Evolutionary conservation across 2,113 vertebrate genomes (phyloP).

Genomic region (Xerus inauris): DNA sequence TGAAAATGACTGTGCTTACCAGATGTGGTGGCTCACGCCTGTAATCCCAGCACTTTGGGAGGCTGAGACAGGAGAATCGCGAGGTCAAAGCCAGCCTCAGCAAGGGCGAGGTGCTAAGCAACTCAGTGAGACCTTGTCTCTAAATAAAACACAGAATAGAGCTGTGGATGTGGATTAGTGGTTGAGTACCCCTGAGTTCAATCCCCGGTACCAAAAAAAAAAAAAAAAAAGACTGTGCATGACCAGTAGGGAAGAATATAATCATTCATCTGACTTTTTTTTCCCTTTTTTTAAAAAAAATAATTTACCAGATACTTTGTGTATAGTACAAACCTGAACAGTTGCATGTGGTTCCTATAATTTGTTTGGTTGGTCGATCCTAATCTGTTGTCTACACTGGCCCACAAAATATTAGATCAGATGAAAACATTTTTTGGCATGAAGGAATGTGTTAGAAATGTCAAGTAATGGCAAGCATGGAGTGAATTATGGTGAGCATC

Average conservation of each 20-base stretch:
- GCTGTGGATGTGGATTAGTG: too few relatives aligned
- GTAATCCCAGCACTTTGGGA: too few relatives aligned
- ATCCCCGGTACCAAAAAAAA: too few relatives aligned
- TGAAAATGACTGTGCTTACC: not conserved
- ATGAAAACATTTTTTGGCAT: not conserved
- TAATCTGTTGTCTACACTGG: not conserved
- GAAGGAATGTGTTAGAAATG: not conserved
- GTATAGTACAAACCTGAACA: not conserved
- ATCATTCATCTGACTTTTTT: not conserved
- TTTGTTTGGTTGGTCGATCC: not conserved
- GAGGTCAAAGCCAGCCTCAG: too few relatives aligned
- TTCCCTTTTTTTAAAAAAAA: not conserved
- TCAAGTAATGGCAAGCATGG: not conserved
- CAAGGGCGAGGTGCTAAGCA: too few relatives aligned
- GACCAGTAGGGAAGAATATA: not conserved
- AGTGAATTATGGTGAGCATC: not conserved
- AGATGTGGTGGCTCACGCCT: too few relatives aligned
- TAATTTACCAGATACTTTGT: not conserved
- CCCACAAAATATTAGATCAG: not conserved
- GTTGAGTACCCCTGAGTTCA: too few relatives aligned
- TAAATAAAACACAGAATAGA: too few relatives aligned
- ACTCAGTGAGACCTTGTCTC: too few relatives aligned
- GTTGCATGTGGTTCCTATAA: not conserved
- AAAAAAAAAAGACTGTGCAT: not conserved
- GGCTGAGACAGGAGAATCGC: too few relatives aligned